Evolutionary conservation across 2,888 invertebrate genomes (phyloP), one percentile per base, ranked within the genome.

Genomic region (Mimachlamys varia): DNA sequence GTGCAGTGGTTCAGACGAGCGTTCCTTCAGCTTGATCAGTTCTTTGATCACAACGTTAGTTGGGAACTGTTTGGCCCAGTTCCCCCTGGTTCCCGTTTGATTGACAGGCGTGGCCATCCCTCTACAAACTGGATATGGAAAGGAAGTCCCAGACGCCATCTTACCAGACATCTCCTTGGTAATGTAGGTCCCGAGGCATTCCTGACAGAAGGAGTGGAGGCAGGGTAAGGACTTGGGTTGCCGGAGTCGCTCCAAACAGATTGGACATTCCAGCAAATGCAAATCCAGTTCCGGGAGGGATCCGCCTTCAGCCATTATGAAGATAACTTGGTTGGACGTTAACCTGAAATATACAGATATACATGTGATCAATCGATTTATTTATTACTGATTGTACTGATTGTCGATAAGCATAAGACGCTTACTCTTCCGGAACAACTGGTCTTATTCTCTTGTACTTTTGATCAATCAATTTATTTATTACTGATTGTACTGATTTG

Each of bases 221-320:
- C 94, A 94, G 15, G 94, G 93, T 44, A 94, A 89, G 27, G 93
- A 92, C 33, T 93, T 92, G 17, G 94, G 94, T n/a, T 90, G 89
- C 10, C 89, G 89, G 89, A 93, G 92, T 50, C 87, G 91, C 27
- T 93, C 92, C 38, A 92, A 58, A 88, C 94, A 94, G 15, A 94
- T 91, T 12, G 93, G 92, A 91, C 94, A 94, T 22, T 91, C 62
- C 7, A 62, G 62, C n/a, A 62, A 62, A n/a, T 62, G 62, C n/a
- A n/a, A 22, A 10, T 62, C 7, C 7, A 62, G 62, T 62, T 62
- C 62, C n/a, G 62, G 62, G n/a, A 22, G 62, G 1, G n/a, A 7
- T 22, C 22, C 22, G 17, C 22, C 62, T 22, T 62, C 62, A 7
- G 62, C 62, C 62, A 62, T 62, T 17, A n/a, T 62, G 22, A 62